Evolutionary conservation across 2,888 invertebrate genomes (phyloP), one percentile per base, ranked within the genome.

Genomic region (Drosophila pseudotalamancana): DNA sequence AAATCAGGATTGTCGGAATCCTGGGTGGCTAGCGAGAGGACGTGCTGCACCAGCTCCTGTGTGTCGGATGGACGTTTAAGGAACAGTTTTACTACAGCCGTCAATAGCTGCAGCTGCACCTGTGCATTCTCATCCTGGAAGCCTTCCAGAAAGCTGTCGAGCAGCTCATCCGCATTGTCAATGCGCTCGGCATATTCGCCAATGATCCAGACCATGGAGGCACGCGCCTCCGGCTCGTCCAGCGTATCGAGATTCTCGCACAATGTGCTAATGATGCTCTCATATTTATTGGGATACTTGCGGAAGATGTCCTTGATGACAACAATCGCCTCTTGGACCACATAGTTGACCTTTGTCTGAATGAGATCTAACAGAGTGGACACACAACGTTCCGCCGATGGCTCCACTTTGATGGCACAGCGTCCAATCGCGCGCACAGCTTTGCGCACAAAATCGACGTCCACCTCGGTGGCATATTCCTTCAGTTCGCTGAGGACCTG

Each of bases 181-280:
- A 99, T 99, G 74, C 99, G 95, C 91, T 99, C 99, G 0, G 99
- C 99, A 92, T 99, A 99, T 92, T 99, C 99, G 16, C 99, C 99
- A 70, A 96, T 96, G 55, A 96, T 96, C 96, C 96, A 96, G 12
- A 96, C 99, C 99, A 99, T 99, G 6, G 98, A 98, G 4, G 99
- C 99, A 79, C 99, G 93, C 0, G 99, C 99, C 90, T 99, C 99
- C 0, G 99, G 99, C 90, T 99, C 99, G 90, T 99, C 99, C 64
- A 99, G 91, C 0, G 99, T 99, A 89, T 99, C 99, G 77, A 99
- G 92, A 92, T 99, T 99, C 92, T 99, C 99, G 91, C 99, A 99
- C 5, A 99, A 93, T 0, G 99, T 99, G 67, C 99, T 98, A 90
- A 99, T 99, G 89, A 99, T 99, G 91, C 98, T 99, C 92, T 99